Conservation (phyloP, 2,113 vertebrate species). For the Erinaceus europaeus region DNA sequence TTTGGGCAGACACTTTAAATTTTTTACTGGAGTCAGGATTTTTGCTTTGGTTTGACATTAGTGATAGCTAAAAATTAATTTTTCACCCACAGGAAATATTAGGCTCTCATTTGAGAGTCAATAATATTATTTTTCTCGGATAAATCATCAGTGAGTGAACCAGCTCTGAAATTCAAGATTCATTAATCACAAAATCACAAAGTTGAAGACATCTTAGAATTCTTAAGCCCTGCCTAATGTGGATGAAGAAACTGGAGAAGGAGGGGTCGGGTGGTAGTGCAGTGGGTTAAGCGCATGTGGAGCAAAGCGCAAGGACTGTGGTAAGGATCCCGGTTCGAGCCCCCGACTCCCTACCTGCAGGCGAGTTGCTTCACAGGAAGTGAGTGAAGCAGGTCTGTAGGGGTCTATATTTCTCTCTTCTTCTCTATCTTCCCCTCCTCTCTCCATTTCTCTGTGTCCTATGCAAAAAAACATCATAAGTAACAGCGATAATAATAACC, state of each 20-base stretch:
- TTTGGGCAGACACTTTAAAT: conserved; percentile 62
- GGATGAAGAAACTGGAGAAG: conserved; percentile 17
- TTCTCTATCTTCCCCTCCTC: no score
- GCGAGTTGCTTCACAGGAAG: no score
- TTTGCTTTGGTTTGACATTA: conserved; percentile 74
- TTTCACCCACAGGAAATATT: conserved; percentile 65
- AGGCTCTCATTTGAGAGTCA: conserved; percentile 63
- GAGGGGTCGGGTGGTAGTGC: no score
- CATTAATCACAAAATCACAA: conserved; percentile 63
- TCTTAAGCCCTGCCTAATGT: background rate
- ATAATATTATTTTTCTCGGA: conserved; percentile 68
- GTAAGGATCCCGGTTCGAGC: no score
- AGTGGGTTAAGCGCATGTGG: no score
- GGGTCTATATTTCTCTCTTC: no score
- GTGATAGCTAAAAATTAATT: conserved; percentile 69
- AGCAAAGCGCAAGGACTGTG: no score
- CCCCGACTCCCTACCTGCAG: no score
- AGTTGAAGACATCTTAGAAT: conserved; percentile 19
- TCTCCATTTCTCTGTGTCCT: no score
- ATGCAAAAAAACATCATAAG: no score
- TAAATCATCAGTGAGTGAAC: conserved; percentile 55
- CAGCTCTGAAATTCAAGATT: conserved; percentile 59
- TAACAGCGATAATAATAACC: no score
- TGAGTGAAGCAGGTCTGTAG: no score
- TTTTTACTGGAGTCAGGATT: conserved; percentile 59